Evolutionary conservation across 2,888 invertebrate genomes (phyloP), one percentile per base, ranked within the genome.

Genomic region (Synergus japonicus): DNA sequence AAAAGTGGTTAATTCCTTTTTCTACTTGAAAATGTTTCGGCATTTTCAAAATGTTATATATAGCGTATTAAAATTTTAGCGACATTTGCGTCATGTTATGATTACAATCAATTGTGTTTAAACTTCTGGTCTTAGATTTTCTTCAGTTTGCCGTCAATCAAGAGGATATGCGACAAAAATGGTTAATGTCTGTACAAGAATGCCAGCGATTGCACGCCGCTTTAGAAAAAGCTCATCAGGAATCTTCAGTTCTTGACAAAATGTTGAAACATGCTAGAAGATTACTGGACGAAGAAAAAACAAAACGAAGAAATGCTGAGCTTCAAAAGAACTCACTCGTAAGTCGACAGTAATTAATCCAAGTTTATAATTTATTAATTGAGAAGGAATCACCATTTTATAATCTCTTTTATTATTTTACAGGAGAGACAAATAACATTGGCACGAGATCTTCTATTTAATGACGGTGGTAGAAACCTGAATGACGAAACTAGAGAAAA

Each of bases 401-500:
- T 58, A 54, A 58, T 4, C 9, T 10, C 37, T 15, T 12, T 18
- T 79, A 77, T 77, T 37, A 49, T 9, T 69, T 58, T 89, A 96
- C 37, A 37, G 96, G 96, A 96, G 89, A 94, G 94, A 87, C 96
- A 97, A 89, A 94, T 97, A 78, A 93, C 94, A 79, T 93, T 96
- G 88, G 96, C 96, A 0, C 94, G 96, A 22, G 96, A 97, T 87
- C 92, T 97, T 2, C 92, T 97, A 10, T 95, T 95, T 84, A 95
- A 95, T 81, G 96, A 96, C 85, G 95, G 95, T 86, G 93, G 95
- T 37, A 94, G 94, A 60, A 95, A 95, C 87, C 92, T 97, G 15
- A 96, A 97, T 87, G 96, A 96, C 88, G 96, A 96, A 88, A 97
- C 96, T 0, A 94, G 96, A 78, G 96, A 97, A 89, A 96, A 96